These are phyloP conservation scores for Hemicentrotus pulcherrimus DNA, from an alignment of 35 echinoderm and acorn worm species.

Conservation along the genomic window DNA sequence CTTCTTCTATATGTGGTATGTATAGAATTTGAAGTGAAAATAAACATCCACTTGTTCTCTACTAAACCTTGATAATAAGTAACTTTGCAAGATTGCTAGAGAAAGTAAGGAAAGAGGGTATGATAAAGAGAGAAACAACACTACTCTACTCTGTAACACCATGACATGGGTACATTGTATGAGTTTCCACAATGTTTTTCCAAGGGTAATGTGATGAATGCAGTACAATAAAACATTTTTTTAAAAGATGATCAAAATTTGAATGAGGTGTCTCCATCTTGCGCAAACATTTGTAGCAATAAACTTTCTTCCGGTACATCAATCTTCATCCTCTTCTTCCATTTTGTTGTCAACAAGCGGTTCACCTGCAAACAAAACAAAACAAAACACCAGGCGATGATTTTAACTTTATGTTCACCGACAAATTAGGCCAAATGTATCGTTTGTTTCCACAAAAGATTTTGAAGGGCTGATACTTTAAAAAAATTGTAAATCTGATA, in stretches of 20 bases:
- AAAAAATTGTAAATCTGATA: too few species aligned
- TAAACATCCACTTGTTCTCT: background rate
- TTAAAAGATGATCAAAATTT: background rate
- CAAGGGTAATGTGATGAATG: background rate
- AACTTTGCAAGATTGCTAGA: background rate
- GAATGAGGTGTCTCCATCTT: too few species aligned
- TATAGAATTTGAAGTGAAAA: background rate
- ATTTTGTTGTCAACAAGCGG: background rate
- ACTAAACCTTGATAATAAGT: background rate
- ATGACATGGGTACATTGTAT: too few species aligned
- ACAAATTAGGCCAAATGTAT: too few species aligned
- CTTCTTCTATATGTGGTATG: background rate
- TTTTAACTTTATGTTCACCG: too few species aligned
- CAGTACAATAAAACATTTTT: background rate
- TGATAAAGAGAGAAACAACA: too few species aligned
- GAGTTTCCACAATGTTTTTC: background rate
- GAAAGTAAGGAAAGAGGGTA: too few species aligned
- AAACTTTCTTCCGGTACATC: background rate
- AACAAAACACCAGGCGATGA: too few species aligned
- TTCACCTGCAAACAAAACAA: background rate
- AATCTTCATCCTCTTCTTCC: background rate
- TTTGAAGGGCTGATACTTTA: too few species aligned
- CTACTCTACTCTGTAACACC: too few species aligned
- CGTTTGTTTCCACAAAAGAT: too few species aligned
- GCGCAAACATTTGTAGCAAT: too few species aligned